These are phyloP conservation scores for Actenoides lindsayi DNA, from an alignment of 2,113 vertebrate species.

Conservation along the genomic window DNA sequence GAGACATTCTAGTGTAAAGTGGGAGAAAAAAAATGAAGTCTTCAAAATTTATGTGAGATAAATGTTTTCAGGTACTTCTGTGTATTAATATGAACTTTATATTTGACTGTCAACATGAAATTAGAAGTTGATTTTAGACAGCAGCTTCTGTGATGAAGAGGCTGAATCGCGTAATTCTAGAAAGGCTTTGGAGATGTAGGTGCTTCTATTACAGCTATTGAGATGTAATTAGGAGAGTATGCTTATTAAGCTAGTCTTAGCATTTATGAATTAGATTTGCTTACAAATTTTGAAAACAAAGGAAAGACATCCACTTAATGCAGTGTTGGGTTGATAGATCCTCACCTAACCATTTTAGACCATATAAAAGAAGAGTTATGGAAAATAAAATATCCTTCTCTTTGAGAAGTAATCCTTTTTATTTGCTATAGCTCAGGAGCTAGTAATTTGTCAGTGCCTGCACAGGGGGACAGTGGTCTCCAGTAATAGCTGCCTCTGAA, in stretches of 20 bases:
- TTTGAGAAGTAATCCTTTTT: background rate
- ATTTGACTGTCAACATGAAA: background rate
- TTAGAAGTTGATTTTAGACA: background rate
- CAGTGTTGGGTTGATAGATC: background rate
- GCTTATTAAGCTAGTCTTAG: background rate
- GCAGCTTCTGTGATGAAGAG: background rate
- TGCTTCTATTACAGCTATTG: background rate
- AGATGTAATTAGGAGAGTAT: background rate
- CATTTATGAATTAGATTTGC: background rate
- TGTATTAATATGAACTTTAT: background rate
- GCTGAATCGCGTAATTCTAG: background rate
- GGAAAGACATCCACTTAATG: background rate
- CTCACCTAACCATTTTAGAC: background rate
- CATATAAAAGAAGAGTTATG: background rate
- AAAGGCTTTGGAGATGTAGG: background rate
- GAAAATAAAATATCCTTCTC: background rate
- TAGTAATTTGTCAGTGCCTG: background rate
- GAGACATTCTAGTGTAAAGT: background rate
- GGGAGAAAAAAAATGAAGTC: background rate
- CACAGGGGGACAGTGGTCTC: background rate
- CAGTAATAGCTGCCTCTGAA: background rate
- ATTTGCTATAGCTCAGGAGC: background rate
- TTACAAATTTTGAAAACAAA: background rate
- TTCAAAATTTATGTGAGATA: background rate
- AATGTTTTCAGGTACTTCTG: background rate